Percentiles rank a stretch among this genome's conserved stretches.
These are phyloP conservation scores for Ephestia elutella DNA, from an alignment of 1,140 invertebrate genomes.

Conservation along the genomic window DNA sequence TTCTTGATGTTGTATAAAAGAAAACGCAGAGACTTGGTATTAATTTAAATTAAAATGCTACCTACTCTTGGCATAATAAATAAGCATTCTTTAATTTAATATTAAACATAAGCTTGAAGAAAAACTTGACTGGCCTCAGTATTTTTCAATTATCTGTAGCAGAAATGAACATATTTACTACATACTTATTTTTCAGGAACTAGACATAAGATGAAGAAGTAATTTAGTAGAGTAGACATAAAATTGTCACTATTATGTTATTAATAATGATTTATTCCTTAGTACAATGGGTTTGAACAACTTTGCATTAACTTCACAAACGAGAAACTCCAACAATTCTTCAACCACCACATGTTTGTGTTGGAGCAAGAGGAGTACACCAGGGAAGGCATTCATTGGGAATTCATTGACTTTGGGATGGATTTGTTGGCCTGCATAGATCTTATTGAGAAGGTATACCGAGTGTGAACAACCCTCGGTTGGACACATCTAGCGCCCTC, in stretches of 20 bases:
- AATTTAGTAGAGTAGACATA: slow-evolving; percentile 1
- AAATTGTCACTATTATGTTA: slow-evolving; percentile 29
- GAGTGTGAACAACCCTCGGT: slow-evolving; percentile 39
- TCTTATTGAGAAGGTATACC: slow-evolving; percentile 95
- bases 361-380: slow-evolving; percentile 98
- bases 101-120: not conserved
- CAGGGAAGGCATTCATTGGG: slow-evolving; percentile 94
- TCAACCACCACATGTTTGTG: slow-evolving; percentile 99
- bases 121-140: not conserved
- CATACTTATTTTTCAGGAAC: not conserved
- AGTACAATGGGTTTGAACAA: slow-evolving; percentile 98
- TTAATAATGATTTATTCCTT: slow-evolving; percentile 66
- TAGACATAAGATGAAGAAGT: not conserved
- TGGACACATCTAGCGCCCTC: slow-evolving; percentile 23
- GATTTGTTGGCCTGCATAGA: slow-evolving; percentile 97
- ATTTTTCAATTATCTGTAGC: not conserved
- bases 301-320: slow-evolving; percentile 99
- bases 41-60: no score
- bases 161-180: not conserved
- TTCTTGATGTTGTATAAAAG: no score
- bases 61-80: no score
- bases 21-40: no score
- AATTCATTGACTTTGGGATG: slow-evolving; percentile 98
- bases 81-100: no score
- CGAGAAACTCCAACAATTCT: slow-evolving; percentile 97